A percentile compares a stretch with the other conserved stretches of the same genome.
These are phyloP conservation scores for Lepisosteus oculatus DNA, from an alignment of 2,113 vertebrate genomes.

Conservation along the genomic window DNA sequence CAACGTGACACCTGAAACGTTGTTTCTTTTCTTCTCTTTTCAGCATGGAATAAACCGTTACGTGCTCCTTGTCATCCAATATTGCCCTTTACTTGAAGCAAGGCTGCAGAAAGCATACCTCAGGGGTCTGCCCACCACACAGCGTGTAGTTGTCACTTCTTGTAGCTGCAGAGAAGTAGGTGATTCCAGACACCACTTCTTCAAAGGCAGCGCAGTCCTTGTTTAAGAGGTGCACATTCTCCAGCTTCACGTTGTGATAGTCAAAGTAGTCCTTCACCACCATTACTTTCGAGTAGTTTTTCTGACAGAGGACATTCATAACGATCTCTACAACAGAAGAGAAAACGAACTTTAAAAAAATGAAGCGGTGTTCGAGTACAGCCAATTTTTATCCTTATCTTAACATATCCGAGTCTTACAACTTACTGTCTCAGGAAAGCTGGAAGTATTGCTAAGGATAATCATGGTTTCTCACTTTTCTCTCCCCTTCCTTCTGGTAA, in stretches of 20 bases:
- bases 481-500: too few relatives aligned
- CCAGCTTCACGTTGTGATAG: conserved; percentile 50
- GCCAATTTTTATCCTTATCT: too few relatives aligned
- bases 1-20: neutral
- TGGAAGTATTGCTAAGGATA: too few relatives aligned
- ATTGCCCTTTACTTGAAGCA: neutral
- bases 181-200: conserved; percentile 31
- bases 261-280: conserved; percentile 55
- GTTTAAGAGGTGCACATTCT: conserved; percentile 55
- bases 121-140: conserved; percentile 52
- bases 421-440: too few relatives aligned
- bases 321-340: conserved; percentile 43
- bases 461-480: too few relatives aligned
- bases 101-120: conserved; percentile 36
- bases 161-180: conserved; percentile 47
- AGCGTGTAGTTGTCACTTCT: conserved; percentile 44
- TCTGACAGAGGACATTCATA: conserved; percentile 49
- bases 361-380: too few relatives aligned
- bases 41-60: too few relatives aligned
- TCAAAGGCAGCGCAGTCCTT: conserved; percentile 44
- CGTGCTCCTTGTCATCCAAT: too few relatives aligned
- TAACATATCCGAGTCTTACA: too few relatives aligned
- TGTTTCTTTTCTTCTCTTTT: neutral
- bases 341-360: neutral
- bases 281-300: conserved; percentile 47